A percentile compares a stretch with the other conserved stretches of the same genome.
Conservation (phyloP, 2,888 invertebrate genomes). For the Andrena camellia region DNA sequence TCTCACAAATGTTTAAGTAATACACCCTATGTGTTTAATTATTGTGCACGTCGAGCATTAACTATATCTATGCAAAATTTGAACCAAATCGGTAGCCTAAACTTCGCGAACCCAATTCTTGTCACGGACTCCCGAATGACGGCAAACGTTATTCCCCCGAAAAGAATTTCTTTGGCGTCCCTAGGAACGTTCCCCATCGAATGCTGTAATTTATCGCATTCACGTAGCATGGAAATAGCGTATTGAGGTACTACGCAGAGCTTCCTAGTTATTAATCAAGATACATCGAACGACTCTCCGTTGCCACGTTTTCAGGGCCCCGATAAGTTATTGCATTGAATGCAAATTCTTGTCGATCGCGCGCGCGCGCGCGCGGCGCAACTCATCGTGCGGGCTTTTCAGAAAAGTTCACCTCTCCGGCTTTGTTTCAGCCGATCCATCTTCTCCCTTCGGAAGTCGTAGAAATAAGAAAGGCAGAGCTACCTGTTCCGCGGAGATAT, state of each 20-base stretch:
- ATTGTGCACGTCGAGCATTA: background rate
- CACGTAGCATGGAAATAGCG: conserved; percentile 66
- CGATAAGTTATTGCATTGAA: conserved; percentile 79
- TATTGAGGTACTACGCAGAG: conserved; percentile 63
- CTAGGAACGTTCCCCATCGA: conserved; percentile 24
- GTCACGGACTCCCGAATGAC: conserved; percentile 11
- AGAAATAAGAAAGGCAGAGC: conserved; percentile 23
- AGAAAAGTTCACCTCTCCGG: conserved; percentile 38
- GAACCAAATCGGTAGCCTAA: too few relatives aligned
- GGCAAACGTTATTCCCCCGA: conserved; percentile 12
- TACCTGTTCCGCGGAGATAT: conserved; percentile 48
- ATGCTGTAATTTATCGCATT: conserved; percentile 68
- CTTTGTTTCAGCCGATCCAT: conserved; percentile 49
- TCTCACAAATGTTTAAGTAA: too few relatives aligned
- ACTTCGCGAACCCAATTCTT: background rate
- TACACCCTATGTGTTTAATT: too few relatives aligned
- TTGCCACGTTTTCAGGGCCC: conserved; percentile 62
- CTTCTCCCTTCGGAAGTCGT: conserved; percentile 28
- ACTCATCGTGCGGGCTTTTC: conserved; percentile 46
- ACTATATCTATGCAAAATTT: background rate
- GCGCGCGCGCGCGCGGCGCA: conserved; percentile 1
- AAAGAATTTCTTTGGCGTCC: conserved; percentile 30
- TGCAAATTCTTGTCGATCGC: conserved; percentile 74
- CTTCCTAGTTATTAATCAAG: conserved; percentile 81
- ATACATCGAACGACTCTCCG: conserved; percentile 68